Evolutionary conservation across 2,888 invertebrate species (phyloP).

Genomic region (Morpho helenor): DNA sequence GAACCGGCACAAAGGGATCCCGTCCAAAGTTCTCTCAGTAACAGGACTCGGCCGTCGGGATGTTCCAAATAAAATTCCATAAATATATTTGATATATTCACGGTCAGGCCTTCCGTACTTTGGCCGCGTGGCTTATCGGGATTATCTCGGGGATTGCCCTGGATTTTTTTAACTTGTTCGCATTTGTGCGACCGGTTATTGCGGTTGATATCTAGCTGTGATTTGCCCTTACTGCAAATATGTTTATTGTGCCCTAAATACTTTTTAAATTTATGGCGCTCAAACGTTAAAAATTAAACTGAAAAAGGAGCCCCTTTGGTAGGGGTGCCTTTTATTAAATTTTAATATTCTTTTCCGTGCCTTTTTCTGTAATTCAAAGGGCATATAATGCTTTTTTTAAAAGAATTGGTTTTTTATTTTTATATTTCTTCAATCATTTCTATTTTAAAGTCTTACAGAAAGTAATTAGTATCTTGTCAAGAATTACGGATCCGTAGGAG

Average conservation of each 20-base stretch:
- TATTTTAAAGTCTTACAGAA: too few species aligned
- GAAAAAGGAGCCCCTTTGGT: slow-evolving; percentile 38
- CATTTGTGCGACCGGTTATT: slow-evolving; percentile 65
- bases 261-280: slow-evolving; percentile 49
- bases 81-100: slow-evolving; percentile 75
- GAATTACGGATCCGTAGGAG: too few species aligned
- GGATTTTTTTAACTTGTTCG: slow-evolving; percentile 64
- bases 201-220: slow-evolving; percentile 54
- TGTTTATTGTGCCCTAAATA: slow-evolving; percentile 58
- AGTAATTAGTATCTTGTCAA: too few species aligned
- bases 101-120: slow-evolving; percentile 72
- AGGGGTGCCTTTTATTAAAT: slow-evolving; percentile 57
- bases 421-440: too few species aligned
- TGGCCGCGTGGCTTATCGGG: slow-evolving; percentile 73
- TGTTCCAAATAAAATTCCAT: slow-evolving; percentile 61
- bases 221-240: slow-evolving; percentile 52
- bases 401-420: neutral
- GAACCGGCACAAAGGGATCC: slow-evolving; percentile 14
- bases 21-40: slow-evolving; percentile 7
- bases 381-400: slow-evolving; percentile 38
- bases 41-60: slow-evolving; percentile 28
- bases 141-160: slow-evolving; percentile 64
- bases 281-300: slow-evolving; percentile 30
- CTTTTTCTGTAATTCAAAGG: slow-evolving; percentile 45
- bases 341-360: slow-evolving; percentile 49